Evolutionary conservation across 2,113 vertebrate species (phyloP), one percentile per base, ranked within the genome.

Genomic region (Numenius arquata): DNA sequence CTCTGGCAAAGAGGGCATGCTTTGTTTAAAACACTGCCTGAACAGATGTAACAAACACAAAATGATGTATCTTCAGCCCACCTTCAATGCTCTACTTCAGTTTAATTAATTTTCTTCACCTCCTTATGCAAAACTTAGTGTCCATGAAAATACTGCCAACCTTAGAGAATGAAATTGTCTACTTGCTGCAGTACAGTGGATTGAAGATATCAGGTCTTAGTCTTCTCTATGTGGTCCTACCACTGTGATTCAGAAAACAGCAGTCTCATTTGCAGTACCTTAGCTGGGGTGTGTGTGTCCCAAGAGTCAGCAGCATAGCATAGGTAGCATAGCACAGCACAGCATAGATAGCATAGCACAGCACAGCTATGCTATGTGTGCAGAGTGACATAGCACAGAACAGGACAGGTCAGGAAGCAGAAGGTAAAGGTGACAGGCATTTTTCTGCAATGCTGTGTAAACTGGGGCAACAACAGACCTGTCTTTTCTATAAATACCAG

Each of bases 91-190:
- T 91, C 47, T 81, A 12, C 56, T 78, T 94, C 84, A 82, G 58
- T 58, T 96, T 94, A 87, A 95, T 95, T 96, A 75, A 68, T 82
- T 94, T 92, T 68, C 58, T 88, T 94, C 71, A 61, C 40, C 43
- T 89, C 19, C 21, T 75, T 56, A 3, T 40, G 43, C 55, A 78
- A 92, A 97, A 85, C 52, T 84, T 68, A 52, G 38, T 30, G 32
- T 38, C 52, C 9, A 2, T 90, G 89, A 89, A 93, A 84, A 81
- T 68, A 45, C 40, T 21, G 0, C 11, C 73, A 94, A n/a, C 32
- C 56, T 86, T 58, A 71, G 47, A 67, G 25, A 85, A 78, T 67
- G 30, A 90, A 85, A 74, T 34, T 71, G 36, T 86, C 89, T 93
- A 11, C 34, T 29, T 78, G n/a, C 41, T 92, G 43, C 0, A 0